Evolutionary conservation across 2,797 vertebrate genomes (phyloP).

Genomic region (Paguma larvata): DNA sequence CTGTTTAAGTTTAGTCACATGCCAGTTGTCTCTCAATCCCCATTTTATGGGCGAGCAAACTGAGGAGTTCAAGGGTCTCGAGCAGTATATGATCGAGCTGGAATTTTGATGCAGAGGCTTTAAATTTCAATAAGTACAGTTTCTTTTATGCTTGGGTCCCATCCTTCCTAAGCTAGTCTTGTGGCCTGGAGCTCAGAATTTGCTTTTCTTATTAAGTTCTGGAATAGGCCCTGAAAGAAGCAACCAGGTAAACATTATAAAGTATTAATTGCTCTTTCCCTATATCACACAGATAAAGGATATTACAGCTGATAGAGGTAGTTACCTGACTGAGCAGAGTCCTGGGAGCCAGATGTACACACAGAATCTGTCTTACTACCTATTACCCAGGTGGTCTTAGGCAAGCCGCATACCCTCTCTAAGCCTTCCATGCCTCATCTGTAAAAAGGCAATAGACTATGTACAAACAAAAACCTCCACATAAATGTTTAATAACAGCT

Average conservation of each 20-base stretch:
- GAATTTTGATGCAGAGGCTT: background rate
- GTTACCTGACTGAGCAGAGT: background rate
- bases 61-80: background rate
- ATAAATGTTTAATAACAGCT: background rate
- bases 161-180: background rate
- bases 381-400: background rate
- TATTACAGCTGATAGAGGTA: background rate
- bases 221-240: background rate
- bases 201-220: background rate
- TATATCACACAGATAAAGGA: background rate
- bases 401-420: background rate
- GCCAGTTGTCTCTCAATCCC: background rate
- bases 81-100: background rate
- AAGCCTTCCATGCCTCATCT: background rate
- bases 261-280: background rate
- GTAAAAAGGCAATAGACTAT: background rate
- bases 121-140: background rate
- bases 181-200: background rate
- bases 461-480: background rate
- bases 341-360: background rate
- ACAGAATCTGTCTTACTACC: background rate
- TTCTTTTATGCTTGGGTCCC: background rate
- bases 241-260: background rate
- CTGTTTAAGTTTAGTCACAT: background rate
- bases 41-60: background rate